Percentiles rank a stretch among this genome's conserved stretches.
These are phyloP conservation scores for Anolis apletophallus DNA, from an alignment of 2,797 vertebrate species.

Conservation along the genomic window DNA sequence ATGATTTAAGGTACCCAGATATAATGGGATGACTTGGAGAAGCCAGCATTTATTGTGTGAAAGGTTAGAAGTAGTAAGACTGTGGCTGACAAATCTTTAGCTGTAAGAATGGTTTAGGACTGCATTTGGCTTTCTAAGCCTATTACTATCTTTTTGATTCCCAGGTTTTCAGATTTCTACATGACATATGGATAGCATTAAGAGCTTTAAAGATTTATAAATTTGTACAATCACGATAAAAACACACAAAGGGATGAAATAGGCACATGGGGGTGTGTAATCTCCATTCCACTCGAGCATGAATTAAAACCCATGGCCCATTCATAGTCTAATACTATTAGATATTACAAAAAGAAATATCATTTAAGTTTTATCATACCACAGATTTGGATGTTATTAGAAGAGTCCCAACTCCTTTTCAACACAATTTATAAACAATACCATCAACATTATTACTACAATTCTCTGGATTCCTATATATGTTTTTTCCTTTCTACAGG, in stretches of 20 bases:
- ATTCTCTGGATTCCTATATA: no score
- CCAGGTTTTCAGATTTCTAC: conserved; percentile 72
- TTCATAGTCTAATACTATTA: neutral
- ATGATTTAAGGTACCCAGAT: conserved; percentile 62
- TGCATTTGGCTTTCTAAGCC: conserved; percentile 63
- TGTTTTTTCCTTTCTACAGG: neutral
- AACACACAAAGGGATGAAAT: conserved; percentile 52
- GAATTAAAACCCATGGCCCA: conserved; percentile 53
- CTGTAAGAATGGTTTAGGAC: conserved; percentile 64
- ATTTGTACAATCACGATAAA: conserved; percentile 55
- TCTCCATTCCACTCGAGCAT: conserved; percentile 22
- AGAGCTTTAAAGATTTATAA: conserved; percentile 66
- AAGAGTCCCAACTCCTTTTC: neutral
- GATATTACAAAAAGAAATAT: conserved; percentile 26
- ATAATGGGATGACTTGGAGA: conserved; percentile 62
- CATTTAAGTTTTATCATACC: fast-evolving
- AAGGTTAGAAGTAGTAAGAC: conserved; percentile 68
- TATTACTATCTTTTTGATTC: conserved; percentile 63
- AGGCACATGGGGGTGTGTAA: conserved; percentile 45
- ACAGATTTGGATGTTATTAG: conserved; percentile 31
- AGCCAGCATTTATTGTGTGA: conserved; percentile 64
- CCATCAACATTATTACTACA: neutral
- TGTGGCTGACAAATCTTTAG: conserved; percentile 70
- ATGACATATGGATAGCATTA: conserved; percentile 68
- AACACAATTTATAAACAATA: neutral